These are phyloP conservation scores for Nysson spinosus DNA, from an alignment of 2,888 invertebrate species.

Conservation along the genomic window DNA sequence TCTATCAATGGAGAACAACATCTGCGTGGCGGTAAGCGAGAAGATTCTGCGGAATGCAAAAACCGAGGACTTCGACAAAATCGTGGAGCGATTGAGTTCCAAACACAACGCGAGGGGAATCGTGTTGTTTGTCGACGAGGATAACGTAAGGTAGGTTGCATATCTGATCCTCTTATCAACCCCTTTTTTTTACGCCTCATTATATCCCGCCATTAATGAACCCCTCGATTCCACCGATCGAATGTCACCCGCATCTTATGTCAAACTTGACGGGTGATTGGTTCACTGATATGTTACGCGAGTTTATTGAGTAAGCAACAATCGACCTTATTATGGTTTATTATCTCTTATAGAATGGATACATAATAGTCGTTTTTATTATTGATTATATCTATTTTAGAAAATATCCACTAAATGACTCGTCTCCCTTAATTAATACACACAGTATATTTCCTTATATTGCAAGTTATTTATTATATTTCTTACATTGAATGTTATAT, in stretches of 20 bases:
- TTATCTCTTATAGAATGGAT: too few species aligned
- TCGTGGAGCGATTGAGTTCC: constrained; percentile 80
- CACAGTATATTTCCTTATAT: too few species aligned
- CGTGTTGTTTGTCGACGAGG: constrained; percentile 86
- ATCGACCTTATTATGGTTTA: too few species aligned
- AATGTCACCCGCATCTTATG: constrained; percentile 11
- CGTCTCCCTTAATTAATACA: too few species aligned
- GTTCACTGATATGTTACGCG: not conserved
- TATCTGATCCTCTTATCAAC: not conserved
- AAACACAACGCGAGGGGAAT: constrained; percentile 83
- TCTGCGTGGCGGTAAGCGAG: constrained; percentile 80
- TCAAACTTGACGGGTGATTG: constrained; percentile 5
- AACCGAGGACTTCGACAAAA: constrained; percentile 80
- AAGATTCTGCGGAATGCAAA: constrained; percentile 81
- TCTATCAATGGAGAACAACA: constrained; percentile 77
- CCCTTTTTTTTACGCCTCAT: constrained; percentile 9
- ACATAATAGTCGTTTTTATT: too few species aligned
- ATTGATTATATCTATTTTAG: too few species aligned
- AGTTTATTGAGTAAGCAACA: too few species aligned
- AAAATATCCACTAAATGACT: too few species aligned
- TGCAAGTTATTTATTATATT: too few species aligned
- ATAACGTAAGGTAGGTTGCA: constrained; percentile 80
- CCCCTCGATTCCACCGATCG: not conserved
- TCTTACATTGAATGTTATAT: too few species aligned
- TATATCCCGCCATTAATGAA: constrained; percentile 15